phyloP scores from a whole-genome alignment of 2,888 invertebrate species.

The Scaptomyza cyrtandrae region DNA sequence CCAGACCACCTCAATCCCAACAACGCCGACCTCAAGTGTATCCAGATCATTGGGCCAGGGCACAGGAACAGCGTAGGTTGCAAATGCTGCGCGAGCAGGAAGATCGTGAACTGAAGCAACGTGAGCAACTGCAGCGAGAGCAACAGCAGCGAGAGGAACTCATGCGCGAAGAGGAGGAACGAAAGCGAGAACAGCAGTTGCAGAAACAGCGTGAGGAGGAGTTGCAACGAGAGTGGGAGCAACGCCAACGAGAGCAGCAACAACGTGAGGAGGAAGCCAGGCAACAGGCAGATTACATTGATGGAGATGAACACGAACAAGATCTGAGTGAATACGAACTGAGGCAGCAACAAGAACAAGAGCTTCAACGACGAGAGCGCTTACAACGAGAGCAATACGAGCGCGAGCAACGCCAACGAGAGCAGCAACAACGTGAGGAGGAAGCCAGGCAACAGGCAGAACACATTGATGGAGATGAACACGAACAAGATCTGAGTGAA shows the following conservation, averaged over 20 bases:
- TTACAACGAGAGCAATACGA: constrained; percentile 22
- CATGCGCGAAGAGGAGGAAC: constrained; percentile 27
- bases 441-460: constrained; percentile 7
- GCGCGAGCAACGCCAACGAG: constrained; percentile 30
- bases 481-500: background rate
- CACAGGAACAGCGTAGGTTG: constrained; percentile 18
- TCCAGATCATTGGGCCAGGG: constrained; percentile 9
- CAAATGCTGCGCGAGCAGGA: constrained; percentile 26
- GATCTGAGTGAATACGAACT: background rate
- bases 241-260: constrained; percentile 19
- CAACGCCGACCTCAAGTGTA: constrained; percentile 3
- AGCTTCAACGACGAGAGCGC: constrained; percentile 28
- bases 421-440: constrained; percentile 26
- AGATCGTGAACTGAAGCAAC: constrained; percentile 20
- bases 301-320: constrained; percentile 1
- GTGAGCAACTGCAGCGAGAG: constrained; percentile 25
- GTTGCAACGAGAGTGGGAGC: constrained; percentile 36
- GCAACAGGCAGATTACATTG: constrained; percentile 12
- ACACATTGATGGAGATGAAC: constrained; percentile 9
- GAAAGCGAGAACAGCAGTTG: constrained; percentile 26
- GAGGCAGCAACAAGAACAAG: constrained; percentile 6
- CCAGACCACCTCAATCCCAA: background rate
- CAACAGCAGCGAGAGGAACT: constrained; percentile 15
- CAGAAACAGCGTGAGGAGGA: constrained; percentile 27
- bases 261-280: constrained; percentile 21